Conservation (phyloP, 2,113 vertebrate species). For the Puffinus mauretanicus region DNA sequence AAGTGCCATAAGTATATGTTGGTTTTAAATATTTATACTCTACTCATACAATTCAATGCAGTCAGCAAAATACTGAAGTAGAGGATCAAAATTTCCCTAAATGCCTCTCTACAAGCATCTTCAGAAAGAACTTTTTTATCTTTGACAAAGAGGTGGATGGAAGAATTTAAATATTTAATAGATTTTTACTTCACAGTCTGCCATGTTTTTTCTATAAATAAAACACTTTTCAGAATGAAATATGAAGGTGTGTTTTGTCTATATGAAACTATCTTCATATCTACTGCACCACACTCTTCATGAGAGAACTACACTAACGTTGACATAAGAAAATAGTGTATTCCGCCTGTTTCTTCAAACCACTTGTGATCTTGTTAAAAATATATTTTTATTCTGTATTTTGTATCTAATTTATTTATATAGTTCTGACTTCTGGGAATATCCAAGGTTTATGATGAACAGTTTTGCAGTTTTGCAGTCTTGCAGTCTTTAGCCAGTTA, state of each 20-base stretch:
- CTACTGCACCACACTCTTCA: background rate
- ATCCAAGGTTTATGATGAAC: background rate
- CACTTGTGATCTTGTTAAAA: background rate
- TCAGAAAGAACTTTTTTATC: background rate
- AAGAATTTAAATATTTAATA: constrained; percentile 21
- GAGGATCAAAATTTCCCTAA: background rate
- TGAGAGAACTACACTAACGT: background rate
- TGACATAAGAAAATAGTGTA: background rate
- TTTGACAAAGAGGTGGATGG: background rate
- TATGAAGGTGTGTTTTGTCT: background rate
- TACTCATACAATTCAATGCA: background rate
- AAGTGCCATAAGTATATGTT: background rate
- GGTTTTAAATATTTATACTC: constrained; percentile 43
- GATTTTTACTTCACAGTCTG: background rate
- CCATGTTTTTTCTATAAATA: background rate
- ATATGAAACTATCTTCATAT: background rate
- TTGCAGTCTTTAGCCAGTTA: background rate
- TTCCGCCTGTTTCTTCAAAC: background rate
- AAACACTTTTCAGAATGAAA: background rate
- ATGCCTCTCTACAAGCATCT: background rate
- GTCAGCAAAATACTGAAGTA: constrained; percentile 16
- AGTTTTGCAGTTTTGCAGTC: background rate
- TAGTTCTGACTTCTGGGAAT: background rate
- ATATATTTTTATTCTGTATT: background rate
- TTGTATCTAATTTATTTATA: background rate